phyloP scores from a whole-genome alignment of 2,113 vertebrate species.

The Bagarius yarrelli region DNA sequence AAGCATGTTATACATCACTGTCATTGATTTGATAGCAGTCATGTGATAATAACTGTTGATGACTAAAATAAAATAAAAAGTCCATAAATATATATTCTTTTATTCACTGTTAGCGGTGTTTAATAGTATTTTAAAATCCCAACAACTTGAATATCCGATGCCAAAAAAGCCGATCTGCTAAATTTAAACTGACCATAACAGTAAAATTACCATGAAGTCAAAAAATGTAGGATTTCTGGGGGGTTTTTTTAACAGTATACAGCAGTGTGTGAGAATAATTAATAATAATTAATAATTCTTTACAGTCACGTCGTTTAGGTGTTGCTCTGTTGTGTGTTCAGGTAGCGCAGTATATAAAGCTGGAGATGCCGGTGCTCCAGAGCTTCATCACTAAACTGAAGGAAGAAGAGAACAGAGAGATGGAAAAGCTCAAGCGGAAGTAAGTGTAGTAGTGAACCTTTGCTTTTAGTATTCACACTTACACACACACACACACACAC shows the following conservation, averaged over 20 bases:
- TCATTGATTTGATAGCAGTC: not conserved
- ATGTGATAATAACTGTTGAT: not conserved
- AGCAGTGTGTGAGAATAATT: not conserved
- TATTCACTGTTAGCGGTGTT: not conserved
- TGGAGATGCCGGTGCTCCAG: conserved; percentile 94
- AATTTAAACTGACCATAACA: not conserved
- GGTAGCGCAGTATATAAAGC: conserved; percentile 98
- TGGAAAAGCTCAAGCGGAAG: conserved; percentile 88
- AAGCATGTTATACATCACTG: not conserved
- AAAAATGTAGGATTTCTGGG: not conserved
- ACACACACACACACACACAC: not conserved
- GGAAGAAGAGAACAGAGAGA: conserved; percentile 93
- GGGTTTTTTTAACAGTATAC: not conserved
- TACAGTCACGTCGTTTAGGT: not conserved
- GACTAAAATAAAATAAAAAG: not conserved
- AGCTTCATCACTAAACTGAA: conserved; percentile 95
- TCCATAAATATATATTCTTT: not conserved
- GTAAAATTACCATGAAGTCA: too few relatives aligned
- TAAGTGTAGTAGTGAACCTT: conserved; percentile 53
- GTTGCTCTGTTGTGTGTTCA: conserved; percentile 52
- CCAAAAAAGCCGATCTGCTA: not conserved
- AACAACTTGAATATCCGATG: not conserved
- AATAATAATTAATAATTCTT: too few relatives aligned
- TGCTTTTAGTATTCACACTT: too few relatives aligned
- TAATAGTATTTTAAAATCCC: not conserved